phyloP scores from a whole-genome alignment of 2,113 vertebrate genomes.

The Nibea coibor region DNA sequence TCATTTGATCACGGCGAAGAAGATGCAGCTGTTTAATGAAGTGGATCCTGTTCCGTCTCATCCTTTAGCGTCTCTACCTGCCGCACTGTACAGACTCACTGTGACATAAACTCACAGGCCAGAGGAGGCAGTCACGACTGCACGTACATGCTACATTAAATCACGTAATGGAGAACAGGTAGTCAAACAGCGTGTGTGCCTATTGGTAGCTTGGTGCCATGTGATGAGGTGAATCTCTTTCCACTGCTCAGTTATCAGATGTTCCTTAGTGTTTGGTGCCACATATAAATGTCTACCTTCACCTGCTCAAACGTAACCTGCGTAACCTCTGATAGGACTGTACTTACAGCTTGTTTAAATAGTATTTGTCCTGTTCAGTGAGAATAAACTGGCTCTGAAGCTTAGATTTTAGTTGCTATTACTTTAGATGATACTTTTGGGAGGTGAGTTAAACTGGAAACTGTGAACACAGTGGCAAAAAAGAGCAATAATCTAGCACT shows the following conservation, averaged over 20 bases:
- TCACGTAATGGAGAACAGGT: not conserved
- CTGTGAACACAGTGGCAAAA: not conserved
- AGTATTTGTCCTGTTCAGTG: not conserved
- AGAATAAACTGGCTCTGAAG: not conserved
- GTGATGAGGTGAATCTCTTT: not conserved
- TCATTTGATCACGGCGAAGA: not conserved
- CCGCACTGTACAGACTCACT: not conserved
- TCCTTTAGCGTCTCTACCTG: not conserved
- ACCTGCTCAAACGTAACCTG: not conserved
- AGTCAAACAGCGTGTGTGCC: not conserved
- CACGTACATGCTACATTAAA: not conserved
- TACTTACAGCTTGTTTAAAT: not conserved
- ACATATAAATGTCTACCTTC: not conserved
- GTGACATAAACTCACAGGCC: not conserved
- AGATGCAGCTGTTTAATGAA: not conserved
- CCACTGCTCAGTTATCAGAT: not conserved
- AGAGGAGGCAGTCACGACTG: not conserved
- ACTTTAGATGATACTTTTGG: not conserved
- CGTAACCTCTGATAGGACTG: not conserved
- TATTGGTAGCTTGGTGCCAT: too few species aligned
- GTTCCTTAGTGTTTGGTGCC: not conserved
- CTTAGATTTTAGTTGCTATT: not conserved
- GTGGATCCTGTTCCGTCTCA: not conserved
- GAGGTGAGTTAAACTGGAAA: not conserved
- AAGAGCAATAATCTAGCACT: too few species aligned